Conservation (phyloP, 2,797 vertebrate species). For the Coccyzus lansbergi region DNA sequence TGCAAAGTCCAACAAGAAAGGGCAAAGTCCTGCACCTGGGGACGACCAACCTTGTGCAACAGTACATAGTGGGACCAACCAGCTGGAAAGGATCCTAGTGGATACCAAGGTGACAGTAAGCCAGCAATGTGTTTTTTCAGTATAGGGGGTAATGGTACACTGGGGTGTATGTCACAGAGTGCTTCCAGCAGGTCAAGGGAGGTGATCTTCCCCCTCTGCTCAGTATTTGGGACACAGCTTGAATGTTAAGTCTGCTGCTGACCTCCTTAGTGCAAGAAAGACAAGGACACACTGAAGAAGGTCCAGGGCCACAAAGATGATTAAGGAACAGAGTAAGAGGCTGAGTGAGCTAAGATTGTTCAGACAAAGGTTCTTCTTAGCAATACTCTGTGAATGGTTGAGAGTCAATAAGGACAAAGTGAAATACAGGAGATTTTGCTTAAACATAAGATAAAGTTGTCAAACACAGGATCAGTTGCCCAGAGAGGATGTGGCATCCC, state of each 20-base stretch:
- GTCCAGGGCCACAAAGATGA: rapidly evolving
- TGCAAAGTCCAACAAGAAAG: not conserved
- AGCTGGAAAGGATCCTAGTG: not conserved
- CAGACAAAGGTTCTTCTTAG: not conserved
- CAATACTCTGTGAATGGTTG: not conserved
- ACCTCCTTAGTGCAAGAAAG: too few species aligned
- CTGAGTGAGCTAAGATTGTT: not conserved
- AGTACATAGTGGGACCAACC: not conserved
- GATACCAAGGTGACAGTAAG: not conserved
- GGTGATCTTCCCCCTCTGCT: too few species aligned
- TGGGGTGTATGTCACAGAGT: not conserved
- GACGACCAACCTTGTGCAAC: not conserved
- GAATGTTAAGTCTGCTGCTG: too few species aligned
- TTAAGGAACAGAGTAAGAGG: not conserved
- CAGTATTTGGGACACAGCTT: too few species aligned
- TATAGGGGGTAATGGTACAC: not conserved
- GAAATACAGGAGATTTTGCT: not conserved
- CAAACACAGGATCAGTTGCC: too few species aligned
- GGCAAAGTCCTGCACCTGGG: not conserved
- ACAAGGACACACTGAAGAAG: too few species aligned
- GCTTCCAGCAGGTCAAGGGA: not conserved
- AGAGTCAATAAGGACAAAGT: not conserved
- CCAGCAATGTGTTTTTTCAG: not conserved
- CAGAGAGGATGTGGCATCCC: not conserved
- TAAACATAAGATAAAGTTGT: not conserved